Base-by-base conservation (phyloP, 2,113 vertebrate species). In the Cariama cristata region DNA sequence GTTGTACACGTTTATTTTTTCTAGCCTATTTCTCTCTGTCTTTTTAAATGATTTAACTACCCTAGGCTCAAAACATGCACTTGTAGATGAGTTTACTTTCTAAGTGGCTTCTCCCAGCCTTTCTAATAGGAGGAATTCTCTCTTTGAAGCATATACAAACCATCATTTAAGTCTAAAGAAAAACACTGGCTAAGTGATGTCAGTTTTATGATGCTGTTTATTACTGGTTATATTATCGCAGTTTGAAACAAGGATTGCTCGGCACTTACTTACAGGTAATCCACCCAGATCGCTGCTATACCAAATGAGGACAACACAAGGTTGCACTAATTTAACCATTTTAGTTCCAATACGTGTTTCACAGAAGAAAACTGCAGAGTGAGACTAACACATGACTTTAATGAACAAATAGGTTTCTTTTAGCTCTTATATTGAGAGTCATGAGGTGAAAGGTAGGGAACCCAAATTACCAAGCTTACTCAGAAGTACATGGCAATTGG, bases 191-290 rank as follows among this genome's bases (percentile, higher is more conserved):
- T 7, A 35, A 92, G 91, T 10, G 28, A 95, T 97, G 96, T 97
- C 97, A 97, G 92, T 82, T 96, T 97, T 96, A 93, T 94, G 75
- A 97, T 88, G 82, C 90, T 86, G 92, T 93, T 95, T 98, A 96
- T 97, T 96, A 89, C 83, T 47, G 80, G 92, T 80, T 88, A 8
- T 90, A 91, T 96, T 96, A 87, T 88, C 62, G 24, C 93, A 96
- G 62, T 96, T 86, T 83, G 89, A 81, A 64, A 22, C 42, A 96
- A 96, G 94, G 93, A 96, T 97, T 98, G 93, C 80, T 95, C 24
- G n/a, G 74, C 79, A 91, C 17, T 93, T 96, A 79, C 7, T 91
- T 97, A 85, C 6, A 88, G 60, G 58, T 96, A 97, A 98, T 97
- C 91, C 64, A 69, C 86, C 92, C 93, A 90, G 79, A 94, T 93